phyloP scores from a whole-genome alignment of 2,888 invertebrate species.

The Troides helena region DNA sequence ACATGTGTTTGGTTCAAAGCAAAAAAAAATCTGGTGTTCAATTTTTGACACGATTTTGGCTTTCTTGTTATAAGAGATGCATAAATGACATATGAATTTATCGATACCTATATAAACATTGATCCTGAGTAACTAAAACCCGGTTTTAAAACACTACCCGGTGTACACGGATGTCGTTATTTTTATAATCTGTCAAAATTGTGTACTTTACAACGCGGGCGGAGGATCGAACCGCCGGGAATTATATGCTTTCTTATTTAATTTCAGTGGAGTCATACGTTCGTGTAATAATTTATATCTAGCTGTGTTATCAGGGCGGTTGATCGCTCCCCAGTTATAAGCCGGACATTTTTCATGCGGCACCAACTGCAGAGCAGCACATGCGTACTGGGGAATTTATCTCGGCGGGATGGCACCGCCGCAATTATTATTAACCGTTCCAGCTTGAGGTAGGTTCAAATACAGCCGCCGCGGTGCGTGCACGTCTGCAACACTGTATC shows the following conservation, averaged over 20 bases:
- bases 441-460: conserved; percentile 36
- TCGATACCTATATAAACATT: background rate
- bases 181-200: conserved; percentile 76
- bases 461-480: conserved; percentile 1
- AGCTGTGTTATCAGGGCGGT: conserved; percentile 66
- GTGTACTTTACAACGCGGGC: conserved; percentile 72
- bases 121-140: conserved; percentile 5
- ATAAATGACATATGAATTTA: background rate
- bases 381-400: conserved; percentile 66
- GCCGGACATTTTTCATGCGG: conserved; percentile 77
- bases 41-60: no score
- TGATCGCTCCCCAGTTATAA: conserved; percentile 76
- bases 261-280: conserved; percentile 76
- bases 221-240: conserved; percentile 71
- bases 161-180: conserved; percentile 74
- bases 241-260: conserved; percentile 80
- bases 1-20: no score
- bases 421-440: conserved; percentile 63
- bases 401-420: conserved; percentile 56
- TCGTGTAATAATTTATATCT: conserved; percentile 77
- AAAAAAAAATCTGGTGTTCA: no score
- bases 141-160: conserved; percentile 71
- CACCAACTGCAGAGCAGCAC: conserved; percentile 51
- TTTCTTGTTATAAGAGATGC: no score
- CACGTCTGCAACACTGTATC: conserved; percentile 3